phyloP scores from a whole-genome alignment of 2,797 vertebrate genomes.

The Artibeus lituratus region DNA sequence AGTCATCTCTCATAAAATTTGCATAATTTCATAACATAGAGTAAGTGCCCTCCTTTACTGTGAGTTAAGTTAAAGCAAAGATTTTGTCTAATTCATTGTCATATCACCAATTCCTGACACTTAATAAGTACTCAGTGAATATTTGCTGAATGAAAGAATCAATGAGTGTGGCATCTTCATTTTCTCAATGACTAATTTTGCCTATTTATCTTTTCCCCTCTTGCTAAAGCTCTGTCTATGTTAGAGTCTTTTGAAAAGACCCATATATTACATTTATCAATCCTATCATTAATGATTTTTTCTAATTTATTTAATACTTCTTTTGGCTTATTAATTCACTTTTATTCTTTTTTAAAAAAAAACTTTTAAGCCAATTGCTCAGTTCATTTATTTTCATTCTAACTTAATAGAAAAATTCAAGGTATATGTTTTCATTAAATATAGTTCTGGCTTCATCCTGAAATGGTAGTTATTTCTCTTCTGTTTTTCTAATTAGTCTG shows the following conservation, averaged over 20 bases:
- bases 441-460: neutral
- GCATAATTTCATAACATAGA: neutral
- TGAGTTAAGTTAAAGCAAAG: neutral
- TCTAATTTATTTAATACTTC: neutral
- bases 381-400: slow-evolving; percentile 31
- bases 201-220: neutral
- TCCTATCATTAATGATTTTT: neutral
- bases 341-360: neutral
- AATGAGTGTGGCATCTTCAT: neutral
- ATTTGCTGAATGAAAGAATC: slow-evolving; percentile 2
- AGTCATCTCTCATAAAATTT: slow-evolving; percentile 2
- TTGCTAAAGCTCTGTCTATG: neutral
- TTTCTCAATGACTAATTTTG: neutral
- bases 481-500: neutral
- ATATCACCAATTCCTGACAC: neutral
- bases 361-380: neutral
- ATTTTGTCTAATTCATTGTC: neutral
- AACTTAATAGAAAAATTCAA: slow-evolving; percentile 13
- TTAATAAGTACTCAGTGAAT: neutral
- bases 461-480: neutral
- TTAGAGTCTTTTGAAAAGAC: neutral
- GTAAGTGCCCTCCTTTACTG: neutral
- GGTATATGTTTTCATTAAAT: slow-evolving; percentile 10
- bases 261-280: neutral
- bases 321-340: neutral